These are phyloP conservation scores for Cryptoprocta ferox DNA, from an alignment of 2,797 vertebrate genomes.

Conservation along the genomic window DNA sequence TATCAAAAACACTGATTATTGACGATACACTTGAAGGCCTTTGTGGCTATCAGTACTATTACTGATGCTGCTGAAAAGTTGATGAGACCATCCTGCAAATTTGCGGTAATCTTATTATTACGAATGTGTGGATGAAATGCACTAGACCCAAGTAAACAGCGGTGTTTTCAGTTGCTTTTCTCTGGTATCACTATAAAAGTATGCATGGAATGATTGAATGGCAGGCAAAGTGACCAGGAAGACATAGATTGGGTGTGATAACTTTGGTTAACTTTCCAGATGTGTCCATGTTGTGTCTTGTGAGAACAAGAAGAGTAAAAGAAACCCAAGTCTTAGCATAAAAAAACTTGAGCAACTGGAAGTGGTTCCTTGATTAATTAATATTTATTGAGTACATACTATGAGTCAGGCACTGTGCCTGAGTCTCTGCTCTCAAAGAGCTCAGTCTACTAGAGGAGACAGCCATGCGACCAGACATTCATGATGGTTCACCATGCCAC, in stretches of 20 bases:
- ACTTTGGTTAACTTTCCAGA: neutral
- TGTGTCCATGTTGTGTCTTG: neutral
- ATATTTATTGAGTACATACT: neutral
- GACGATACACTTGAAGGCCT: neutral
- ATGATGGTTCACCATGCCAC: too few relatives aligned
- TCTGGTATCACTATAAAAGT: neutral
- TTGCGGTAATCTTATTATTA: neutral
- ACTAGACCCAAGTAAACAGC: neutral
- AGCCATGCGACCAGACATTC: neutral
- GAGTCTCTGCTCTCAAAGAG: neutral
- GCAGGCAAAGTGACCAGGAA: neutral
- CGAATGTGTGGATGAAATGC: neutral
- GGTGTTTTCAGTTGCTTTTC: neutral
- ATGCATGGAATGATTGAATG: neutral
- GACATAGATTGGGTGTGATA: neutral
- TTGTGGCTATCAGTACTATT: neutral
- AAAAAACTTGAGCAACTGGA: neutral
- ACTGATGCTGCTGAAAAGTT: neutral
- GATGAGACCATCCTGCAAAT: neutral
- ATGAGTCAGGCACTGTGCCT: neutral
- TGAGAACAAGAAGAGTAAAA: neutral
- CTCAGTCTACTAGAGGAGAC: neutral
- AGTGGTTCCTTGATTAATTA: neutral
- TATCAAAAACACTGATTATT: neutral
- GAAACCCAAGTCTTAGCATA: neutral